Conservation (phyloP, 2,888 invertebrate species). For the Oscheius sp. region DNA sequence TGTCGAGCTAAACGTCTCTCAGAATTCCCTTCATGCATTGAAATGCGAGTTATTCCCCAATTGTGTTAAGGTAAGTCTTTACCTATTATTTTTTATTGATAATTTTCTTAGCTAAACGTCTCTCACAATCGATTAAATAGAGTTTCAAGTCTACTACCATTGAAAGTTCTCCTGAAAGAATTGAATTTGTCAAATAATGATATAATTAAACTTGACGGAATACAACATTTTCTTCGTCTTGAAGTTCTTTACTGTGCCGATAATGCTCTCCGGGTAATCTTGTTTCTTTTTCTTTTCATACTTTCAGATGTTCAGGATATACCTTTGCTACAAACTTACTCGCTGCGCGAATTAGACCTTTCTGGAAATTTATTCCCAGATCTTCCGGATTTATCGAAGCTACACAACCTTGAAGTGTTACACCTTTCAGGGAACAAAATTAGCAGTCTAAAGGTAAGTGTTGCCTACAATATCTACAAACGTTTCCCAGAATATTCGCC, state of each 20-base stretch:
- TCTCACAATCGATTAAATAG: not conserved
- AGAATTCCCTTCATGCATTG: not conserved
- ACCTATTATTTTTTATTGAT: not conserved
- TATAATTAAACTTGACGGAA: constrained; percentile 4
- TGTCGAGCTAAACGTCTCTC: not conserved
- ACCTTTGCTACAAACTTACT: not conserved
- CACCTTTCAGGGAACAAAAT: constrained; percentile 10
- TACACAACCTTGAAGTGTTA: constrained; percentile 6
- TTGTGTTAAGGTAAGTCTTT: not conserved
- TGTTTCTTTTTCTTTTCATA: not conserved
- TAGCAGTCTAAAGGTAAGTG: not conserved
- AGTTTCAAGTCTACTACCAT: not conserved
- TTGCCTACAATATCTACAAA: not conserved
- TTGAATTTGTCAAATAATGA: constrained; percentile 11
- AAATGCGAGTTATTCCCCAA: constrained; percentile 8
- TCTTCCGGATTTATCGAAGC: not conserved
- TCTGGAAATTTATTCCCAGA: not conserved
- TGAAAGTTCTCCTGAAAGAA: not conserved
- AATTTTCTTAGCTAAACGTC: constrained; percentile 1
- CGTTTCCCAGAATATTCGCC: not conserved
- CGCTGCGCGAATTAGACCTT: constrained; percentile 10
- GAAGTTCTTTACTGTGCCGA: not conserved
- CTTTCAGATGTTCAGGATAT: constrained; percentile 2
- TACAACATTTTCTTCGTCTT: constrained; percentile 8
- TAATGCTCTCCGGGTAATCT: constrained; percentile 7